These are phyloP conservation scores for Mechanitis messenoides DNA, from an alignment of 2,888 invertebrate genomes.

Conservation along the genomic window DNA sequence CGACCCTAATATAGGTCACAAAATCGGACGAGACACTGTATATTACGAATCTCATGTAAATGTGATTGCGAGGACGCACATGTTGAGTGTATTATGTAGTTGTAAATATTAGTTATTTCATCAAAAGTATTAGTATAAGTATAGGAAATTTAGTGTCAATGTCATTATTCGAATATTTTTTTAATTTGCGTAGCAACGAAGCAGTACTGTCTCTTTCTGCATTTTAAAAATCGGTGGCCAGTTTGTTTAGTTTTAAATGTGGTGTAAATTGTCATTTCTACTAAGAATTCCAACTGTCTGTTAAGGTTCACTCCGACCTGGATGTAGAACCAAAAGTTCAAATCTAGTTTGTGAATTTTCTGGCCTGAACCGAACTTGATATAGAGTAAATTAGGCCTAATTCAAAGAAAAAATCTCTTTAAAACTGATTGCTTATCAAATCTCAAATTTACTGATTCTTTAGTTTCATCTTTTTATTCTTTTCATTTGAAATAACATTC, in stretches of 20 bases:
- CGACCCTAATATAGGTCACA: slow-evolving; percentile 18
- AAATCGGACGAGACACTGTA: slow-evolving; percentile 26
- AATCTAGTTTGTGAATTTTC: neutral
- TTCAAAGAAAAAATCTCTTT: slow-evolving; percentile 22
- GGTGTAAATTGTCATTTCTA: slow-evolving; percentile 23
- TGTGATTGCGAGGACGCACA: slow-evolving; percentile 32
- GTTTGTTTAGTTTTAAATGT: slow-evolving; percentile 49
- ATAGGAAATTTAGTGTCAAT: slow-evolving; percentile 49
- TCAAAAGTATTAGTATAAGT: slow-evolving; percentile 64
- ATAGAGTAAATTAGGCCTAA: slow-evolving; percentile 44
- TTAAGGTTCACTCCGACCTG: neutral
- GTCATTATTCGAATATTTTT: slow-evolving; percentile 60
- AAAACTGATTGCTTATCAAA: slow-evolving; percentile 2
- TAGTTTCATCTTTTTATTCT: neutral
- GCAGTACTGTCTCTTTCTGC: slow-evolving; percentile 47
- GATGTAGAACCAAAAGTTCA: neutral
- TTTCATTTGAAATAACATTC: slow-evolving; percentile 5
- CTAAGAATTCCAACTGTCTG: slow-evolving; percentile 12
- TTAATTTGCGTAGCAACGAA: slow-evolving; percentile 71
- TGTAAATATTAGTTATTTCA: slow-evolving; percentile 62
- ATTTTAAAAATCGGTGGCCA: slow-evolving; percentile 31
- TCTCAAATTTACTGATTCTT: slow-evolving; percentile 6
- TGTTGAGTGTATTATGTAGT: slow-evolving; percentile 45
- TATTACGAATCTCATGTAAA: slow-evolving; percentile 52
- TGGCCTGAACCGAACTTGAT: slow-evolving; percentile 13